Conservation (phyloP, 1,140 invertebrate genomes). For the Trachelipus rathkii region DNA sequence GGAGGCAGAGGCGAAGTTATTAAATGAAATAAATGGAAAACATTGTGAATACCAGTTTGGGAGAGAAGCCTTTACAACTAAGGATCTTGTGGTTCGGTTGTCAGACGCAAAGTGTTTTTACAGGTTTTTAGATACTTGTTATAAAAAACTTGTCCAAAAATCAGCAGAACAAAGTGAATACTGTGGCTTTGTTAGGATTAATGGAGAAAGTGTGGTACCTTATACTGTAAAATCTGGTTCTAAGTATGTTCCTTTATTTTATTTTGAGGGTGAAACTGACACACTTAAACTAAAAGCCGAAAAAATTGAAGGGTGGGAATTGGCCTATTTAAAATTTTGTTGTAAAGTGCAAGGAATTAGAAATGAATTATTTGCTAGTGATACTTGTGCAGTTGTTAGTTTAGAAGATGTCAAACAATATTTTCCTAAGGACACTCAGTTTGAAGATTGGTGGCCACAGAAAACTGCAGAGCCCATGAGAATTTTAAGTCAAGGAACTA, state of each 20-base stretch:
- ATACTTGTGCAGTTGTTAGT: slow-evolving; percentile 81
- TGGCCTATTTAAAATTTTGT: slow-evolving; percentile 87
- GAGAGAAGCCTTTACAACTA: slow-evolving; percentile 76
- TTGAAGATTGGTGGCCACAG: slow-evolving; percentile 82
- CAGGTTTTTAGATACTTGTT: slow-evolving; percentile 81
- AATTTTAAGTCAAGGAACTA: slow-evolving; percentile 40
- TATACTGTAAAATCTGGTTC: slow-evolving; percentile 80
- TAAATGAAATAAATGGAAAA: slow-evolving; percentile 88
- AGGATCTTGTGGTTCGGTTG: slow-evolving; percentile 82
- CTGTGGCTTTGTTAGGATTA: slow-evolving; percentile 89
- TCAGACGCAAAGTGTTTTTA: slow-evolving; percentile 85
- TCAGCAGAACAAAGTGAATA: slow-evolving; percentile 61
- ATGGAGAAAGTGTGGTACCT: slow-evolving; percentile 88
- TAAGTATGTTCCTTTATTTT: slow-evolving; percentile 82
- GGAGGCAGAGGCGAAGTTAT: slow-evolving; percentile 76
- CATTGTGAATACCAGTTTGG: slow-evolving; percentile 90
- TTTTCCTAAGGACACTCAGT: slow-evolving; percentile 78
- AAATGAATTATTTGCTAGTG: slow-evolving; percentile 82
- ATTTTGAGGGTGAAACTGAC: slow-evolving; percentile 87
- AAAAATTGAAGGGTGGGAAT: slow-evolving; percentile 82
- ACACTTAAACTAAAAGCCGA: slow-evolving; percentile 74
- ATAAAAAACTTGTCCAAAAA: slow-evolving; percentile 66
- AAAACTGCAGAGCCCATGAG: slow-evolving; percentile 44
- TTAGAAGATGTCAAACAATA: slow-evolving; percentile 83
- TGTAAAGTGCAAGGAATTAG: slow-evolving; percentile 89